Evolutionary conservation across 2,888 invertebrate species (phyloP), one percentile per base, ranked within the genome.

Genomic region (Orgyia antiqua): DNA sequence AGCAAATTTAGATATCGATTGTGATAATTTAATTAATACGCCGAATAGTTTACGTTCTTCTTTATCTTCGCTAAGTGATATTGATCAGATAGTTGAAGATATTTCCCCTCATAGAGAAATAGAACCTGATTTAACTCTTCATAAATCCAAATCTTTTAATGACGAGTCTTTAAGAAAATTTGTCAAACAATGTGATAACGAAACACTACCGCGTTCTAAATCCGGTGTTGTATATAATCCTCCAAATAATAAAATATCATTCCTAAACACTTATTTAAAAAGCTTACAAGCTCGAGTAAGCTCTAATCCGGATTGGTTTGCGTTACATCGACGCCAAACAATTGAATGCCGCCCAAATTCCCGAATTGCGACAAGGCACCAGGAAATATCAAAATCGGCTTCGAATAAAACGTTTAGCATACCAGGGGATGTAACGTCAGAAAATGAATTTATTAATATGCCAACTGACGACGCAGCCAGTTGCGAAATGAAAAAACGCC

Each of bases 201-300:
- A 61, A 32, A 49, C 51, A 41, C 52, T 84, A 42, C 54, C 58
- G 9, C 78, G 86, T 36, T 86, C 83, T 10, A 75, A 76, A 58
- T 84, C 86, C 20, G 73, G 78, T 27, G 55, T 68, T 41, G 51
- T 69, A 42, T 84, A 79, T 58, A 68, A 68, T 39, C 67, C 62
- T 18, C 86, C 84, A 10, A 66, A 70, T 57, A 83, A 83, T 61
- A 86, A 87, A 58, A 69, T 87, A 64, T 78, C 79, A 35, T 87
- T 87, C 60, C 66, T 87, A 36, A 80, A 83, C 56, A 87, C 87
- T 59, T 87, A 87, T 59, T 69, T 87, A 62, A 87, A 78, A 69
- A 87, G 87, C 69, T 71, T 87, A 69, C 80, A 73, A 43, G 60
- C 66, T 29, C 71, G 78, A 43, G 68, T 73, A 50, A 66, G 61